Conservation (phyloP, 2,888 invertebrate genomes). For the Mechanitis messenoides region DNA sequence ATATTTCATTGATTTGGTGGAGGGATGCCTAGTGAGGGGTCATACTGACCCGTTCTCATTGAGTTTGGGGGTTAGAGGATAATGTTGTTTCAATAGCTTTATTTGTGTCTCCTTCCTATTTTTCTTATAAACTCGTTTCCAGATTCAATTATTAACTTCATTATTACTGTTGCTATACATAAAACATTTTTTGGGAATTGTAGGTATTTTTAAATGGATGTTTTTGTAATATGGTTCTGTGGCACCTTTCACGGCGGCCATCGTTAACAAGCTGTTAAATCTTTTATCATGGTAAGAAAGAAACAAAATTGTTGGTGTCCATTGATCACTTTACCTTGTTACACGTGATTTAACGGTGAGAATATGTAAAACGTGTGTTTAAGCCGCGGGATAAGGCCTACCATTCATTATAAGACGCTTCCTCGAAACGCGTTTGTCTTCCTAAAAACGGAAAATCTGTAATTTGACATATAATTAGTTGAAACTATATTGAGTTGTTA, state of each 20-base stretch:
- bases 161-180: too few species aligned
- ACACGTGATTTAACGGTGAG: slow-evolving; percentile 30
- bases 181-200: too few species aligned
- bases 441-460: slow-evolving; percentile 20
- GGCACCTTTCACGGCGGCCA: slow-evolving; percentile 17
- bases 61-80: slow-evolving; percentile 35
- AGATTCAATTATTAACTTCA: too few species aligned
- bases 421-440: slow-evolving; percentile 17
- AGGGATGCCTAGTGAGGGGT: slow-evolving; percentile 56
- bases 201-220: too few species aligned
- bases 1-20: slow-evolving; percentile 60
- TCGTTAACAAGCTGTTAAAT: slow-evolving; percentile 48
- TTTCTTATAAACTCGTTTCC: neutral
- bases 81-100: slow-evolving; percentile 31
- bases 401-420: slow-evolving; percentile 24
- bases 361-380: slow-evolving; percentile 26
- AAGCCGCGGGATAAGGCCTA: slow-evolving; percentile 20
- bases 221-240: neutral
- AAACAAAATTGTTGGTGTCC: slow-evolving; percentile 25
- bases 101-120: slow-evolving; percentile 10
- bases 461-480: slow-evolving; percentile 25
- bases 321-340: slow-evolving; percentile 33
- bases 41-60: slow-evolving; percentile 40
- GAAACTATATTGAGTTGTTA: slow-evolving; percentile 17
- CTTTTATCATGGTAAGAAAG: slow-evolving; percentile 37